phyloP scores from a whole-genome alignment of 2,888 invertebrate genomes.

The Agriopis marginaria region DNA sequence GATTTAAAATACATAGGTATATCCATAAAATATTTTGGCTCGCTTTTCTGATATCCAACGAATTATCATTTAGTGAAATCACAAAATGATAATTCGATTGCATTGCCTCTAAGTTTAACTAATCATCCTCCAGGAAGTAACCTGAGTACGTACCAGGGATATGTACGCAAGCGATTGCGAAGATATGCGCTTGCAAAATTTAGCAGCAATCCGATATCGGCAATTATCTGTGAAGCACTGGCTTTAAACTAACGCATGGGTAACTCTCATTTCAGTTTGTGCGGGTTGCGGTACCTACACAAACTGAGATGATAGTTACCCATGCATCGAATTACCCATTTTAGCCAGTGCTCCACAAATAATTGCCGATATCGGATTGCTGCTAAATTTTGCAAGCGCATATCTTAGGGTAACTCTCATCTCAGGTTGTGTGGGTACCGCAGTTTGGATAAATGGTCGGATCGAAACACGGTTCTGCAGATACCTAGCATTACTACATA shows the following conservation, averaged over 20 bases:
- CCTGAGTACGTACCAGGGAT: constrained; percentile 16
- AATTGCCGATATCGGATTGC: constrained; percentile 39
- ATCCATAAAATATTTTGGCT: no score
- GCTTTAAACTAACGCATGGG: constrained; percentile 38
- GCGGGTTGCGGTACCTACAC: not conserved
- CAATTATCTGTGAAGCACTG: constrained; percentile 38
- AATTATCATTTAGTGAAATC: no score
- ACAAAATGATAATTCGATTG: not conserved
- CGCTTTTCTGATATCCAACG: no score
- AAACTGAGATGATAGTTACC: not conserved
- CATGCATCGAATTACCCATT: no score
- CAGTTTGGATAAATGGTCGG: no score
- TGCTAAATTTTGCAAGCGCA: constrained; percentile 40
- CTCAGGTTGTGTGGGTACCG: no score
- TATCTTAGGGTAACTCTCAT: no score
- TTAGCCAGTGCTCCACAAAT: constrained; percentile 28
- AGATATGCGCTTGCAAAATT: constrained; percentile 41
- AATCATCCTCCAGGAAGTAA: not conserved
- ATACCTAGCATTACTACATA: no score
- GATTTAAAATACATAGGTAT: no score
- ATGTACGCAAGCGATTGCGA: constrained; percentile 24
- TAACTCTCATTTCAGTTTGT: constrained; percentile 10
- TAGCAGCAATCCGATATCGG: constrained; percentile 36
- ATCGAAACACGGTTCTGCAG: no score
- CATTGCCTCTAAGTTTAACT: no score